phyloP scores from a whole-genome alignment of 2,888 invertebrate genomes.

The Seira sanloemensis region DNA sequence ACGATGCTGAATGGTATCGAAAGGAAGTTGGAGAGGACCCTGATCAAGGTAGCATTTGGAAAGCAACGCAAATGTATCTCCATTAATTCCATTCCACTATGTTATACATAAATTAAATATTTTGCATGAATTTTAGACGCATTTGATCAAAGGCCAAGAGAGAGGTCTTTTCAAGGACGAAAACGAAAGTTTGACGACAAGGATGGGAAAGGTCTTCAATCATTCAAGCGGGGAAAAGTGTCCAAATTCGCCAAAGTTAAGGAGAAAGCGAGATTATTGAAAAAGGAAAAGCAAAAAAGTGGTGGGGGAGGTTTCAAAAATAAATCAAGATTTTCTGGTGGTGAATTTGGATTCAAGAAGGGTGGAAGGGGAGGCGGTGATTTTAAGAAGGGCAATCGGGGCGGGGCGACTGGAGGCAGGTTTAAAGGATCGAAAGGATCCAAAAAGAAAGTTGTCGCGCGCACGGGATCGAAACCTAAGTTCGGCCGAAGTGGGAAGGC shows the following conservation, averaged over 20 bases:
- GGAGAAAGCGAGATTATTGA: conserved; percentile 67
- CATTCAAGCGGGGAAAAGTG: conserved; percentile 44
- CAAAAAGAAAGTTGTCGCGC: conserved; percentile 4
- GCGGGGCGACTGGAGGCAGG: neutral
- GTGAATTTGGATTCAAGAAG: neutral
- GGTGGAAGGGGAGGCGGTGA: conserved; percentile 6
- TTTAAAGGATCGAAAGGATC: conserved; percentile 23
- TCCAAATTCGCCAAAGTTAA: conserved; percentile 68
- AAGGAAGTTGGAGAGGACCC: conserved; percentile 93
- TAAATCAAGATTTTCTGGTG: conserved; percentile 11
- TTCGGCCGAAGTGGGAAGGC: neutral
- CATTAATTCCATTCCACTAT: too few relatives aligned
- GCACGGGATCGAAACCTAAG: neutral
- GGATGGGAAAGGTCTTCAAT: too few relatives aligned
- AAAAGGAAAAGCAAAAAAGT: conserved; percentile 53
- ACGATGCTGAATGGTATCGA: conserved; percentile 89
- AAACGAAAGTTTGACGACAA: conserved; percentile 29
- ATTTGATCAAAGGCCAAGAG: conserved; percentile 22
- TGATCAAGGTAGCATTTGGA: conserved; percentile 87
- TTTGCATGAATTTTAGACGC: conserved; percentile 41
- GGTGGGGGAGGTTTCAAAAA: neutral
- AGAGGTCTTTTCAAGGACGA: neutral
- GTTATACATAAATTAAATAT: neutral
- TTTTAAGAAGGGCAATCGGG: neutral
- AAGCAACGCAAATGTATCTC: too few relatives aligned